Evolutionary conservation across 1,140 invertebrate genomes (phyloP).

Genomic region (Macrobrachium nipponense): DNA sequence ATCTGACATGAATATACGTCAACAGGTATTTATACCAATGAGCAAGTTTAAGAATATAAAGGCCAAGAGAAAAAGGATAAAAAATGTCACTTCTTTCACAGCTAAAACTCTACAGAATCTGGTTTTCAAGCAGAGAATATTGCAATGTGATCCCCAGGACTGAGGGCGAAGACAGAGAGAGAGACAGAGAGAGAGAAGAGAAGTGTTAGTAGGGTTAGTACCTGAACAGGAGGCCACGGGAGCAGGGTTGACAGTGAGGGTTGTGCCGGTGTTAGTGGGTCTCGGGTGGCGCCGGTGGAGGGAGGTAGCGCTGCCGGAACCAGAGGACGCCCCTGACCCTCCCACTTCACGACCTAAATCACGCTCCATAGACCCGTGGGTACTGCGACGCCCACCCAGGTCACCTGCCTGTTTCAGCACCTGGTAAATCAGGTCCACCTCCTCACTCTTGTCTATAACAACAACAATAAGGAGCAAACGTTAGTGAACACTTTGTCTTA

Average conservation of each 20-base stretch:
- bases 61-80: no score
- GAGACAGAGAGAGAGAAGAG: no score
- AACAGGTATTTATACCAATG: no score
- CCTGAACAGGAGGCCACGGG: conserved; percentile 69
- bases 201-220: conserved; percentile 61
- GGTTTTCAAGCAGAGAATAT: no score
- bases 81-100: no score
- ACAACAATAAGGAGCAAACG: conserved; percentile 23
- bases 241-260: conserved; percentile 66
- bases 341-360: conserved; percentile 59
- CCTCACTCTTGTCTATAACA: conserved; percentile 67
- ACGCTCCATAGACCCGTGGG: conserved; percentile 62
- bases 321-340: conserved; percentile 65
- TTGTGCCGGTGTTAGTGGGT: conserved; percentile 61
- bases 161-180: neutral
- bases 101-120: no score
- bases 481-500: conserved; percentile 10
- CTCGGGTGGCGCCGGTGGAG: conserved; percentile 64
- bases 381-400: conserved; percentile 72
- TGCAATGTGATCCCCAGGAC: no score
- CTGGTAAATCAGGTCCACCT: conserved; percentile 92
- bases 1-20: no score
- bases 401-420: conserved; percentile 92
- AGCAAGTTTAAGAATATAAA: no score
- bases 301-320: conserved; percentile 63